phyloP scores from a whole-genome alignment of 2,113 vertebrate genomes.

The Colaptes auratus region DNA sequence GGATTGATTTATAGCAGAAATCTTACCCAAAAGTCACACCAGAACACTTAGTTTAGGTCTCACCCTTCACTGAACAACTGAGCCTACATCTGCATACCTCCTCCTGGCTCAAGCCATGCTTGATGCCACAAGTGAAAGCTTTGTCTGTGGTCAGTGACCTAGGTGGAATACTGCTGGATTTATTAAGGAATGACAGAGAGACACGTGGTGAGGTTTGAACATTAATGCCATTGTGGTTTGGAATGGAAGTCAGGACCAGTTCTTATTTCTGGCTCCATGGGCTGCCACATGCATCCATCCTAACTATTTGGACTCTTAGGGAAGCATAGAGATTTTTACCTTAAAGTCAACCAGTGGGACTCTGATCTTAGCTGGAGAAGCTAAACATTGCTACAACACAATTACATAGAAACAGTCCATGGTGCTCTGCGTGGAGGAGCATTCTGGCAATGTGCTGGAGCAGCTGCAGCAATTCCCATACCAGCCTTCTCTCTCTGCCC shows the following conservation, averaged over 20 bases:
- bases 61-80: background rate
- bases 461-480: background rate
- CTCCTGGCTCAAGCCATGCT: background rate
- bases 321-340: background rate
- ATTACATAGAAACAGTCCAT: background rate
- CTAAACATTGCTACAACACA: background rate
- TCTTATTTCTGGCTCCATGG: background rate
- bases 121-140: background rate
- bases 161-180: background rate
- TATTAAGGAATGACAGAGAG: background rate
- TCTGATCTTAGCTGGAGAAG: background rate
- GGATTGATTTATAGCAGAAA: background rate
- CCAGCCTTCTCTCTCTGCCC: background rate
- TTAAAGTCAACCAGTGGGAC: background rate
- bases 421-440: background rate
- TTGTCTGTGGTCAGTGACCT: background rate
- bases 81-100: background rate
- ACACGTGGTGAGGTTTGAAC: background rate
- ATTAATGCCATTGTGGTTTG: slow-evolving; percentile 13
- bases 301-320: background rate
- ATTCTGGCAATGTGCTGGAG: background rate
- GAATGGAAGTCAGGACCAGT: background rate
- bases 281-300: background rate
- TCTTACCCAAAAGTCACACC: background rate
- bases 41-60: background rate